phyloP scores from a whole-genome alignment of 2,888 invertebrate genomes.

The Caradrina clavipalpis region DNA sequence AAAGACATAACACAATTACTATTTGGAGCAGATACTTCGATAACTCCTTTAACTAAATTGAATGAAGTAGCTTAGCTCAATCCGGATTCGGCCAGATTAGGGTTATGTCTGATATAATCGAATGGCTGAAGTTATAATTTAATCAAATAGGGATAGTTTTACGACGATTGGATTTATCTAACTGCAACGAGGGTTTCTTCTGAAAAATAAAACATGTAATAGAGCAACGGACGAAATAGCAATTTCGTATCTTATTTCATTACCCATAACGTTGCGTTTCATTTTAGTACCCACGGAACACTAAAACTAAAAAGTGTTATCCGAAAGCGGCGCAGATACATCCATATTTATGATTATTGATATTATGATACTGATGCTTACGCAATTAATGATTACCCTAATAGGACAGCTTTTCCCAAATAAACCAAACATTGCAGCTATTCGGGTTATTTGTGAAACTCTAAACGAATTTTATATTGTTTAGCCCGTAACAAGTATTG shows the following conservation, averaged over 20 bases:
- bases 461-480: constrained; percentile 17
- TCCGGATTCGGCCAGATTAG: constrained; percentile 17
- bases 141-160: constrained; percentile 15
- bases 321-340: neutral
- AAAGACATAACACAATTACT: constrained; percentile 44
- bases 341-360: constrained; percentile 12
- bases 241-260: neutral
- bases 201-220: neutral
- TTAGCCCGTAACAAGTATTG: constrained; percentile 37
- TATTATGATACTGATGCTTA: constrained; percentile 27
- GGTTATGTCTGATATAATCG: constrained; percentile 27
- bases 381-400: constrained; percentile 30
- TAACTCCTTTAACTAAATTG: constrained; percentile 38
- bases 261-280: neutral
- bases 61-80: constrained; percentile 30
- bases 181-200: neutral
- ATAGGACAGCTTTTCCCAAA: constrained; percentile 14
- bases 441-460: constrained; percentile 16
- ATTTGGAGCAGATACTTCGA: constrained; percentile 31
- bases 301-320: neutral
- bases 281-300: constrained; percentile 3
- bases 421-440: constrained; percentile 1
- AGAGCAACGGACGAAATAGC: neutral
- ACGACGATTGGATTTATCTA: neutral
- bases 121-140: constrained; percentile 8